Percentiles rank a stretch among this genome's conserved stretches.
Conservation (phyloP, 2,797 vertebrate species). For the Tragopan temminckii region DNA sequence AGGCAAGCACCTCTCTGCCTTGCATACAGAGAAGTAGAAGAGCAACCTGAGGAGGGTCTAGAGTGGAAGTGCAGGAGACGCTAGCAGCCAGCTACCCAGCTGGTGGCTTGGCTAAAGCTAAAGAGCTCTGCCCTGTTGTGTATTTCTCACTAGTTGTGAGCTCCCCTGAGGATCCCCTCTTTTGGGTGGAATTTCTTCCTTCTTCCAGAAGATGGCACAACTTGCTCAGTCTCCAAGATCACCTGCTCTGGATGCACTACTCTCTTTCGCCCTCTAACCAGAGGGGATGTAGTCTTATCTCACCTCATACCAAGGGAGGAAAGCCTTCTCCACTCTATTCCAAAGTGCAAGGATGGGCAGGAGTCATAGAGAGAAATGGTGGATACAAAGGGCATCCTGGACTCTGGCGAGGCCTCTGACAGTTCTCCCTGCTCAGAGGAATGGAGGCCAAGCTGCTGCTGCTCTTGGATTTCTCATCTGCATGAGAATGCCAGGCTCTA, state of each 20-base stretch:
- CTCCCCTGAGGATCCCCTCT: background rate
- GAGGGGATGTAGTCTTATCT: background rate
- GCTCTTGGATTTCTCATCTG: background rate
- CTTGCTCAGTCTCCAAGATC: background rate
- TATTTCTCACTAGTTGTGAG: rapidly evolving
- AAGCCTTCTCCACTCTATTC: background rate
- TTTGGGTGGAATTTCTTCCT: background rate
- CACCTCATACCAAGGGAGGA: background rate
- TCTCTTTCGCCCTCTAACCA: background rate
- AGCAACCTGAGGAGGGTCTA: background rate
- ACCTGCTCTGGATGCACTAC: background rate
- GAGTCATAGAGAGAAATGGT: background rate
- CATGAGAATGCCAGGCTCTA: background rate
- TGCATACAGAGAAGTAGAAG: background rate
- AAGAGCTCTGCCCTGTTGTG: rapidly evolving
- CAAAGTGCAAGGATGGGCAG: background rate
- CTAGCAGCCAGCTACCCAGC: background rate
- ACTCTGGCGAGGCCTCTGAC: background rate
- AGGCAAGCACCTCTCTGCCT: background rate
- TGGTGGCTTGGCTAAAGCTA: background rate
- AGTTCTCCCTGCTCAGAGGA: rapidly evolving
- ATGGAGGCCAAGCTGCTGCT: background rate
- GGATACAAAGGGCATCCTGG: rapidly evolving
- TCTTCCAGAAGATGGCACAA: slow-evolving; percentile 44
- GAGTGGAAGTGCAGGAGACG: background rate